Base-by-base conservation (phyloP, 2,113 vertebrate genomes). In the Microtus ochrogaster region DNA sequence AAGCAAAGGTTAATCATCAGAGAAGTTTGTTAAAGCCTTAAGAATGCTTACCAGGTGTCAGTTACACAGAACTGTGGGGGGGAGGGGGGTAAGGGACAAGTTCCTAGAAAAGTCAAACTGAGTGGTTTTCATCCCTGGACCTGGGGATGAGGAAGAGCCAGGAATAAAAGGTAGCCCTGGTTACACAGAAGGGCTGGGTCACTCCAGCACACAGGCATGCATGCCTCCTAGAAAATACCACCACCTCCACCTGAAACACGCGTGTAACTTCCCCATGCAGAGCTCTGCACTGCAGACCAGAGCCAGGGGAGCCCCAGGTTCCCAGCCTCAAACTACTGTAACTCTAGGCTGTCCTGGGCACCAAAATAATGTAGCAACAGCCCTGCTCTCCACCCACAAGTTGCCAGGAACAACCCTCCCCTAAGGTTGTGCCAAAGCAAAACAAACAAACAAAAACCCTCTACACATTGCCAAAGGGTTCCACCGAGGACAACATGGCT, bases 1-100 rank as follows among this genome's bases (percentile, higher is more conserved):
- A 81, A 66, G 55, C 52, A 0, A 86, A 81, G 94, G 94, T 96
- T 82, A 89, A 55, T 68, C 39, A 92, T 83, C 90, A 82, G 21
- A 89, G 81, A 78, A 13, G 66, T 22, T 47, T 0, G 0, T 41
- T n/a, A 33, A 58, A 74, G 24, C 4, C 21, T 0, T 68, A 68
- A 36, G 76, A 41, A 24, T 33, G n/a, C 83, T 28, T 39, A 77
- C 89, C 78, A 36, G 58, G 49, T 5, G 0, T 41, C 7, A 68
- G 95, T 65, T 89, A 28, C 7, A n/a, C n/a, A 63, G 24, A 66
- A 4, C 2, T 6, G 33, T 63, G 49, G 49, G 12, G 49, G 12
- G 49, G 49, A 0, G 41, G 39, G 7, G 17, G 3, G 16, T 58
- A 58, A 58, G 16, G 33, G 12, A 19, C 3, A 22, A 39, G 19